Base-by-base conservation (phyloP, 2,888 invertebrate genomes). In the Pyrochroa serraticornis region DNA sequence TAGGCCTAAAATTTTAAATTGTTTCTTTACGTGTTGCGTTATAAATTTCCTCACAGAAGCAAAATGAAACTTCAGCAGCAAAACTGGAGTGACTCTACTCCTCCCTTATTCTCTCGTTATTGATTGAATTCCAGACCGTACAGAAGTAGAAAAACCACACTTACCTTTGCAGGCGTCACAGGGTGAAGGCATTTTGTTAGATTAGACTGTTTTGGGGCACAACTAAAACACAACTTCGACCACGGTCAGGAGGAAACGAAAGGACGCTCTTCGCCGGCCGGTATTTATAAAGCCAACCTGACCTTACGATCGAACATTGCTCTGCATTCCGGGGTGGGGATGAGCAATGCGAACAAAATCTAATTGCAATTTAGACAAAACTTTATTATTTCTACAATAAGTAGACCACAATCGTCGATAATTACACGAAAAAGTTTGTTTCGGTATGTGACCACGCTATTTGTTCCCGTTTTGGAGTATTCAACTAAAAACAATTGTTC, bases 131-230 rank as follows among this genome's bases (percentile, higher is more conserved):
- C 22, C 22, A 22, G 22, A 22, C 2, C 22, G 22, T 54, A 42
- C 36, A 7, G 6, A 31, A 0, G 39, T 14, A n/a, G 37, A 31
- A 58, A 42, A 49, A 37, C 43, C 53, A 13, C n/a, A 58, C 75
- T 74, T 78, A 84, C 84, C 84, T 80, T 84, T 84, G 73, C 83
- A 83, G 34, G 82, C 73, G 66, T 84, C 84, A 64, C 81, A 80
- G 55, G 84, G 84, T 22, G 83, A 82, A 62, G 84, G 84, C 84
- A 84, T 84, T 79, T 68, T 73, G 12, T 31, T n/a, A 10, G 14
- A 13, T 42, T 41, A 32, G 33, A 13, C 7, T 35, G n/a, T 12
- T n/a, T 37, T 38, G 22, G 22, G 22, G 22, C 13, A 37, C 35
- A 46, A 41, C 14, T 12, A 34, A 36, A 37, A 37, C 22, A 22